A percentile compares a stretch with the other conserved stretches of the same genome.
Evolutionary conservation across 2,888 invertebrate genomes (phyloP).

Genomic region (Lottia scabra): DNA sequence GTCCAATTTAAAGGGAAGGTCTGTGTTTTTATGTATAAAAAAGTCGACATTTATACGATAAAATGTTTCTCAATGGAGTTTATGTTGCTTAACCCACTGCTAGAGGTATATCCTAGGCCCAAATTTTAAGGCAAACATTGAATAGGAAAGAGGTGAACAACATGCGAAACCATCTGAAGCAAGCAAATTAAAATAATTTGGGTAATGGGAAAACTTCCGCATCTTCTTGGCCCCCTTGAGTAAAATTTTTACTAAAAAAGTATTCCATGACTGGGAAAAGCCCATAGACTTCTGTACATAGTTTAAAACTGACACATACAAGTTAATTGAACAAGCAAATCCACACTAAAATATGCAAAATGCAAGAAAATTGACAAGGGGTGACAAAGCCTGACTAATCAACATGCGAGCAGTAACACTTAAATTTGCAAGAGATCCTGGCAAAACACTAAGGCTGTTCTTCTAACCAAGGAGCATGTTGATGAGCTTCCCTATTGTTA

Average conservation of each 20-base stretch:
- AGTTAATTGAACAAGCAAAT: neutral
- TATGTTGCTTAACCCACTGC: no score
- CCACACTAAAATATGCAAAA: neutral
- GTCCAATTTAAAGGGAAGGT: neutral
- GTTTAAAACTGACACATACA: neutral
- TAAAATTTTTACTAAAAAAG: neutral
- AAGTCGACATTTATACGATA: no score
- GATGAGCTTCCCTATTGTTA: neutral
- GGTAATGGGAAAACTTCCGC: neutral
- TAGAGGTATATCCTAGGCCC: no score
- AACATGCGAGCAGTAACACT: neutral
- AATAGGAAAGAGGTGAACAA: neutral
- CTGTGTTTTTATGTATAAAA: no score
- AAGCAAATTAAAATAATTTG: neutral
- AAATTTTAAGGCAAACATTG: no score
- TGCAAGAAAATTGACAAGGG: neutral
- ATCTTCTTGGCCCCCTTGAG: neutral
- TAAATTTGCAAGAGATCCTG: neutral
- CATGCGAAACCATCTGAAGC: neutral
- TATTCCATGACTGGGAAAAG: neutral
- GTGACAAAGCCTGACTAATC: neutral
- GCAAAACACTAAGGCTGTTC: neutral
- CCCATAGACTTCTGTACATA: neutral
- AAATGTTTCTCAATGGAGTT: no score
- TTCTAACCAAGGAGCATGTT: neutral